Evolutionary conservation across 64 coral and sea anemone genomes (phyloP), one percentile per base, ranked within the genome.

Genomic region (Stichodactyla mertensii): DNA sequence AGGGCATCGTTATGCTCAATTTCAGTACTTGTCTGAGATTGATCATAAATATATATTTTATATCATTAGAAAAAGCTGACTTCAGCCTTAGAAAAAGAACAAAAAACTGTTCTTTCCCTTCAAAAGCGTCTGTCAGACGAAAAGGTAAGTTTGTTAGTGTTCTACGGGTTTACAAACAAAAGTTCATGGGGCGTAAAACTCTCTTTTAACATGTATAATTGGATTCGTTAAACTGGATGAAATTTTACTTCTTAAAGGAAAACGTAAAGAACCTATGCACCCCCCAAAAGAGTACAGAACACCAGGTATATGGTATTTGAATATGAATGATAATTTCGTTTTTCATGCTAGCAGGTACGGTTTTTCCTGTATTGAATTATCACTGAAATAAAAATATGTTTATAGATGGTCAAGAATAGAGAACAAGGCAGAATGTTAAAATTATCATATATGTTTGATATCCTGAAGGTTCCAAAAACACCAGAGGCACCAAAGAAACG

Each of bases 391-490:
- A 45, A 45, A 45, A 45, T 1, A 45, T 45, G 36, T 45, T 45
- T 45, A 45, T 45, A 3, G 1, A 45, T 45, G 36, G 36, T 4
- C 36, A 45, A 45, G 36, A 45, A 45, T 45, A 45, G 36, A 45
- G 36, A 45, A 45, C 36, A 45, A 45, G 3, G 36, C 36, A 45
- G 3, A 45, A 45, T 45, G 36, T 45, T 45, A 66, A 18, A 66
- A 64, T 19, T 16, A 64, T 18, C 16, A 16, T 16, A n/a, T 64
- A 64, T 64, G 7, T 66, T 22, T n/a, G 6, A 7, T 66, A 7
- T n/a, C 19, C 19, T 66, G 62, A 52, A 92, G 79, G 59, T 83
- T 92, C 78, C 90, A 22, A 23, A 84, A 62, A 83, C 86, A 5
- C 90, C 90, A 22, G 54, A 80, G 20, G 70, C 62, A 15, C 55